phyloP scores from a whole-genome alignment of 2,888 invertebrate species.

The Drosophila peninsularis region DNA sequence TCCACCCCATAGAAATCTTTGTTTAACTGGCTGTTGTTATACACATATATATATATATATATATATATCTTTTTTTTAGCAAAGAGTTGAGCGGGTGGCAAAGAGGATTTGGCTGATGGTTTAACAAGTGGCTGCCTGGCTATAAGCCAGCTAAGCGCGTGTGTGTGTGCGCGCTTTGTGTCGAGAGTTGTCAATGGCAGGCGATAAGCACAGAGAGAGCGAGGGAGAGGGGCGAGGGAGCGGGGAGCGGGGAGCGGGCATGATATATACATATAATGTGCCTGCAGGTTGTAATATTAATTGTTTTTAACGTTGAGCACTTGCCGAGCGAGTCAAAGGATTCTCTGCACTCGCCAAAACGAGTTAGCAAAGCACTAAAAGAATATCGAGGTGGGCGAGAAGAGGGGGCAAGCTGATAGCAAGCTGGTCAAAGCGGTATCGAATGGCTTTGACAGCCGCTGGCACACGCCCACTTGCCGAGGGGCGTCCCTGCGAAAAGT shows the following conservation, averaged over 20 bases:
- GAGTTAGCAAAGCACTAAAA: slow-evolving; percentile 14
- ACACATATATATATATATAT: background rate
- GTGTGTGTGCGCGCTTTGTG: slow-evolving; percentile 14
- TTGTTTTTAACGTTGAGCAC: slow-evolving; percentile 68
- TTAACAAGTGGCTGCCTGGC: slow-evolving; percentile 28
- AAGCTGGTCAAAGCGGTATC: slow-evolving; percentile 53
- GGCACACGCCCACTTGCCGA: slow-evolving; percentile 25
- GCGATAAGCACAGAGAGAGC: slow-evolving; percentile 50
- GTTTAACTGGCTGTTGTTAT: slow-evolving; percentile 24
- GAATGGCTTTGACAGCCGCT: slow-evolving; percentile 71
- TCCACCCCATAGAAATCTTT: background rate
- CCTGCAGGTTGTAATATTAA: slow-evolving; percentile 79
- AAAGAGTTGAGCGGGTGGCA: background rate
- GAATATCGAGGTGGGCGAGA: slow-evolving; percentile 4
- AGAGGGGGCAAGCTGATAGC: slow-evolving; percentile 5
- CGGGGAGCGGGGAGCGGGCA: slow-evolving; percentile 8
- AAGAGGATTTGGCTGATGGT: slow-evolving; percentile 23
- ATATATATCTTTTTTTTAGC: slow-evolving; percentile 23
- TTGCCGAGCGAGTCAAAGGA: slow-evolving; percentile 54
- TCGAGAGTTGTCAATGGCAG: slow-evolving; percentile 72
- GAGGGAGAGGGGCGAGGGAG: background rate
- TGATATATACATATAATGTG: slow-evolving; percentile 61
- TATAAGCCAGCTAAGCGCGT: slow-evolving; percentile 1
- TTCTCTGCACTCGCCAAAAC: slow-evolving; percentile 25
- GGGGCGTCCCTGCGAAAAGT: slow-evolving; percentile 46